These are phyloP conservation scores for Melanargia galathea DNA, from an alignment of 2,888 invertebrate species.

Conservation along the genomic window DNA sequence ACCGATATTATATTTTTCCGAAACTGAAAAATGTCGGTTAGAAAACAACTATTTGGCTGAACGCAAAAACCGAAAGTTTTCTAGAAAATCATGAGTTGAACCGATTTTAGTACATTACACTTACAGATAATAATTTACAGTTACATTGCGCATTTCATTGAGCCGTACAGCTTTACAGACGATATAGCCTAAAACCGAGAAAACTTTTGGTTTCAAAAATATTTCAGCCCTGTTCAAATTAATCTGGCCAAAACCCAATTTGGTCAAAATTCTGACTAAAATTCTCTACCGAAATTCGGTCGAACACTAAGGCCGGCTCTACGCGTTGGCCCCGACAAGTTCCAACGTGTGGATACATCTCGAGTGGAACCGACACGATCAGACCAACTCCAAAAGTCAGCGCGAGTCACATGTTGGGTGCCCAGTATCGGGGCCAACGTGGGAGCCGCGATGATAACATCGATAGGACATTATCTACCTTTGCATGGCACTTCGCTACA, in stretches of 20 bases:
- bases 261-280: background rate
- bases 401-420: too few species aligned
- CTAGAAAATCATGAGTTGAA: background rate
- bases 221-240: background rate
- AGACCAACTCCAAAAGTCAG: too few species aligned
- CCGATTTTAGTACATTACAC: background rate
- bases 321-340: too few species aligned
- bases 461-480: slow-evolving; percentile 58
- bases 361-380: too few species aligned
- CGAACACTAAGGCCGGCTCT: too few species aligned
- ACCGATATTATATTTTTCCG: background rate
- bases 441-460: too few species aligned
- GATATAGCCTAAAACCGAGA: background rate
- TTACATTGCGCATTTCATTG: background rate
- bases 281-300: background rate
- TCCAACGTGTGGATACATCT: too few species aligned
- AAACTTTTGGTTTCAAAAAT: background rate
- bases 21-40: background rate
- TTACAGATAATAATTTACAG: background rate
- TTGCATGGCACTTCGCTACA: slow-evolving; percentile 59
- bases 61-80: background rate
- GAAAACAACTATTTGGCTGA: background rate
- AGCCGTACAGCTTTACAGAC: background rate
- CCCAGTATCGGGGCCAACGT: too few species aligned
- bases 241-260: background rate